phyloP scores from a whole-genome alignment of 1,140 invertebrate genomes.

The Harpegnathos saltator region DNA sequence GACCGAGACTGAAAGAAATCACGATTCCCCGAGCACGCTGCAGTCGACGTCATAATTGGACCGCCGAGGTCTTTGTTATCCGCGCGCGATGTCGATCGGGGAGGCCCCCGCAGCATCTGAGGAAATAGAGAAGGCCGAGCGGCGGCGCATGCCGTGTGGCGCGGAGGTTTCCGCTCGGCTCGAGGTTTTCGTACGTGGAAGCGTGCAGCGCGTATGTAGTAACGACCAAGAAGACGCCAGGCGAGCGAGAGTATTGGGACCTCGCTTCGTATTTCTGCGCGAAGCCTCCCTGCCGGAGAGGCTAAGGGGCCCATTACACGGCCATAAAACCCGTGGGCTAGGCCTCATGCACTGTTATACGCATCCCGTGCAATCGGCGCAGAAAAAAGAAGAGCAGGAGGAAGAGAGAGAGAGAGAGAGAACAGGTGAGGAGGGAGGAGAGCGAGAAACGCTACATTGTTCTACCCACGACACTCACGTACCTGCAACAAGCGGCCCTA shows the following conservation, averaged over 20 bases:
- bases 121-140: slow-evolving; percentile 1
- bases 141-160: no score
- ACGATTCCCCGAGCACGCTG: not conserved
- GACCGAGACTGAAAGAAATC: slow-evolving; percentile 6
- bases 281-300: slow-evolving; percentile 63
- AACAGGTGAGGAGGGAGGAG: not conserved
- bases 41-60: not conserved
- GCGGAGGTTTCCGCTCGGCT: not conserved
- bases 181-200: slow-evolving; percentile 11
- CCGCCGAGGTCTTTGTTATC: slow-evolving; percentile 12
- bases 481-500: slow-evolving; percentile 60
- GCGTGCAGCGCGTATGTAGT: not conserved
- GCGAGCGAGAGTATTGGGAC: slow-evolving; percentile 61
- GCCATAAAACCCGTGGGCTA: slow-evolving; percentile 82
- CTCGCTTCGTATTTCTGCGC: slow-evolving; percentile 73
- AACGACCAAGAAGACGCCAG: slow-evolving; percentile 48
- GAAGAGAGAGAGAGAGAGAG: slow-evolving; percentile 49
- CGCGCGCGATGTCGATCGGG: slow-evolving; percentile 9
- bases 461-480: slow-evolving; percentile 78
- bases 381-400: slow-evolving; percentile 47
- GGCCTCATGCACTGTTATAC: slow-evolving; percentile 78
- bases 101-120: not conserved
- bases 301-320: slow-evolving; percentile 83
- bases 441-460: slow-evolving; percentile 65
- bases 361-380: slow-evolving; percentile 67